Conservation (phyloP, 2,888 invertebrate genomes). For the Eupithecia subumbrata region DNA sequence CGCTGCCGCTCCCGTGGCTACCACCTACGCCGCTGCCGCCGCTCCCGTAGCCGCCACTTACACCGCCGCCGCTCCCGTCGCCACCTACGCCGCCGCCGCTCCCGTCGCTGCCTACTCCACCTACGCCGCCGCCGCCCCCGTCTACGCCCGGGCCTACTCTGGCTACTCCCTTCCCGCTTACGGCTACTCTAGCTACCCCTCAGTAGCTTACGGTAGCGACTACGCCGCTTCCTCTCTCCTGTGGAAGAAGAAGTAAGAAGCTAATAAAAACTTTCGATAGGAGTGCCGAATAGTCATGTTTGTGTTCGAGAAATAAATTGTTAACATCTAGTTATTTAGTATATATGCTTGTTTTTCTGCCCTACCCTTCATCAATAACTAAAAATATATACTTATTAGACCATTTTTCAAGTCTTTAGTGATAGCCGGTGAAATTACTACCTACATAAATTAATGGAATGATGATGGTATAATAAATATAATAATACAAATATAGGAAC, state of each 20-base stretch:
- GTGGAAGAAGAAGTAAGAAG: slow-evolving; percentile 39
- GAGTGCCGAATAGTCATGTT: slow-evolving; percentile 29
- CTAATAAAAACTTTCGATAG: slow-evolving; percentile 15
- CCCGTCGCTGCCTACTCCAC: slow-evolving; percentile 50
- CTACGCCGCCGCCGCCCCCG: slow-evolving; percentile 52
- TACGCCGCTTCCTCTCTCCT: slow-evolving; percentile 33
- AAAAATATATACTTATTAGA: no score
- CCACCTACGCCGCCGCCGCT: slow-evolving; percentile 49
- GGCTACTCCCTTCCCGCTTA: slow-evolving; percentile 37
- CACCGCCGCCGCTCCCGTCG: slow-evolving; percentile 55
- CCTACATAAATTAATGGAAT: no score
- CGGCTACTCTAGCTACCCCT: slow-evolving; percentile 36
- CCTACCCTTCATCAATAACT: not conserved
- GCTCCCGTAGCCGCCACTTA: slow-evolving; percentile 18
- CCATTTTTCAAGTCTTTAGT: not conserved
- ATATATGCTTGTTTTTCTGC: slow-evolving; percentile 3
- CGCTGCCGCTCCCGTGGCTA: slow-evolving; percentile 41
- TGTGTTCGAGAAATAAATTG: slow-evolving; percentile 32
- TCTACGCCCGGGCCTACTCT: slow-evolving; percentile 43
- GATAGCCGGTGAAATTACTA: no score
- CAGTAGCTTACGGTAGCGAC: slow-evolving; percentile 36
- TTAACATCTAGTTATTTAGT: slow-evolving; percentile 21
- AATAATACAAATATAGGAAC: no score
- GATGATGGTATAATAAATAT: no score
- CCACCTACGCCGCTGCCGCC: slow-evolving; percentile 17